These are phyloP conservation scores for Hyles euphorbiae DNA, from an alignment of 1,140 invertebrate genomes.

Conservation along the genomic window DNA sequence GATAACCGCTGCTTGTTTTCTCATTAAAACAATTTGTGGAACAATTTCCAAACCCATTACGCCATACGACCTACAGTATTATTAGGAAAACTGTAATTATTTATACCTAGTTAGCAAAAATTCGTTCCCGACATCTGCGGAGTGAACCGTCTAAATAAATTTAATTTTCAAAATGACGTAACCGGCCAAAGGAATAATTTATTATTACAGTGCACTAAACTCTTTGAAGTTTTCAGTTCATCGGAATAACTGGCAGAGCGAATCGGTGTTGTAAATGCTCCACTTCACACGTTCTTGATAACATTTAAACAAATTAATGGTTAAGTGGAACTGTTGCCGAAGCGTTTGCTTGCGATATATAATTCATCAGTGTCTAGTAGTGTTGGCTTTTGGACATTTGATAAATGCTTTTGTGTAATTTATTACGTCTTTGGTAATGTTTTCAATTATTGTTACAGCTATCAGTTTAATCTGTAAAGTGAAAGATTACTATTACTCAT, in stretches of 20 bases:
- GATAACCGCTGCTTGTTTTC: too few relatives aligned
- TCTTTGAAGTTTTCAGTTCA: conserved; percentile 13
- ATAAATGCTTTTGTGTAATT: too few relatives aligned
- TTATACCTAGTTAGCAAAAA: not conserved
- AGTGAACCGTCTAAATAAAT: not conserved
- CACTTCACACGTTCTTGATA: not conserved
- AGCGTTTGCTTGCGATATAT: not conserved
- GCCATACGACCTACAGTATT: not conserved
- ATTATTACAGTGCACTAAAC: conserved; percentile 11
- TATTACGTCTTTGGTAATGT: too few relatives aligned
- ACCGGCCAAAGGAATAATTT: conserved; percentile 16
- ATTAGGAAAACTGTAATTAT: not conserved
- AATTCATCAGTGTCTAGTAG: not conserved
- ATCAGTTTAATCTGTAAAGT: too few relatives aligned
- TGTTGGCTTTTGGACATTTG: too few relatives aligned
- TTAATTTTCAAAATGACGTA: conserved; percentile 7
- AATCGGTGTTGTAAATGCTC: not conserved
- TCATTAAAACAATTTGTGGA: not conserved
- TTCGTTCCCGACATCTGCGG: too few relatives aligned
- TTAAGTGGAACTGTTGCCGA: too few relatives aligned
- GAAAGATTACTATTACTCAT: too few relatives aligned
- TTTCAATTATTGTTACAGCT: too few relatives aligned
- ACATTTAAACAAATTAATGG: not conserved
- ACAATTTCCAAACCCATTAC: not conserved
- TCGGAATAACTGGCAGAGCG: not conserved